Conservation (phyloP, 2,888 invertebrate species). For the Meandrusa payeni region DNA sequence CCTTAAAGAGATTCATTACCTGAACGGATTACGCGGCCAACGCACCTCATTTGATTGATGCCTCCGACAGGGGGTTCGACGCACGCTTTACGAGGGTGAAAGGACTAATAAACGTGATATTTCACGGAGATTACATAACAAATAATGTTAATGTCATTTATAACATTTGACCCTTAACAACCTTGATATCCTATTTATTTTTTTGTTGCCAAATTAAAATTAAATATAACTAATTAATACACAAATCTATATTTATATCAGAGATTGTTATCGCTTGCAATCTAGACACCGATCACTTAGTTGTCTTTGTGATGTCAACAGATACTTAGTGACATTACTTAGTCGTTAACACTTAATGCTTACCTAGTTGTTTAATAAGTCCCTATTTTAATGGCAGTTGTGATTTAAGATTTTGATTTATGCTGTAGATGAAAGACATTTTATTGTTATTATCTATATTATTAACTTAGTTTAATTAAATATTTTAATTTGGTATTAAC, state of each 20-base stretch:
- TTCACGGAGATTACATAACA: slow-evolving; percentile 33
- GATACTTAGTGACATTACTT: slow-evolving; percentile 9
- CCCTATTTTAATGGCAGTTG: too few species aligned
- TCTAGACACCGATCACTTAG: slow-evolving; percentile 30
- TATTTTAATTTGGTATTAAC: too few species aligned
- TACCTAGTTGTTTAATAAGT: too few species aligned
- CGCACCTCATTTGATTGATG: slow-evolving; percentile 44
- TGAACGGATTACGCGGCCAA: slow-evolving; percentile 38
- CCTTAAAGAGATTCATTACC: slow-evolving; percentile 37
- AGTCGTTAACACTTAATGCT: too few species aligned
- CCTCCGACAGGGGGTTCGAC: slow-evolving; percentile 36
- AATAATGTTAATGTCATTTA: slow-evolving; percentile 33
- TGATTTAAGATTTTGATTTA: too few species aligned
- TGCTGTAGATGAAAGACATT: too few species aligned
- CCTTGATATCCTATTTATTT: background rate
- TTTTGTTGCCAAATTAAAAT: too few species aligned
- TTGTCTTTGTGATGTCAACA: slow-evolving; percentile 33
- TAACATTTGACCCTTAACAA: slow-evolving; percentile 25
- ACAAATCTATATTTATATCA: slow-evolving; percentile 16
- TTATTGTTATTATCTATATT: too few species aligned
- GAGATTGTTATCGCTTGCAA: slow-evolving; percentile 29
- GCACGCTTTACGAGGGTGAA: slow-evolving; percentile 36
- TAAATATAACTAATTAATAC: too few species aligned
- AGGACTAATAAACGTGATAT: slow-evolving; percentile 34
- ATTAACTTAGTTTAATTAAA: too few species aligned